phyloP scores from a whole-genome alignment of 2,888 invertebrate genomes.

The Pelosia muscerda region DNA sequence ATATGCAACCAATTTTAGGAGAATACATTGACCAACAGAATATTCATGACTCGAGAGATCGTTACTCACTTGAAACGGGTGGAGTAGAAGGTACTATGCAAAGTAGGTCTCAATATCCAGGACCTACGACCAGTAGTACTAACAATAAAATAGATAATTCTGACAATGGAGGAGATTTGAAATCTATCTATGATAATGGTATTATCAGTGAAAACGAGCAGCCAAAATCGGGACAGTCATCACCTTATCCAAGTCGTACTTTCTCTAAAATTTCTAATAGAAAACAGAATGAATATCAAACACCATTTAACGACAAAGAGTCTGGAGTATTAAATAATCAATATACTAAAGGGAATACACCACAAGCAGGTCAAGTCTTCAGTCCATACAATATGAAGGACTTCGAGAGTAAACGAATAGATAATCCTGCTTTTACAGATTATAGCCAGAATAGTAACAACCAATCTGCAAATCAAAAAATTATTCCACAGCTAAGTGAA shows the following conservation, averaged over 20 bases:
- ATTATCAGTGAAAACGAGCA: neutral
- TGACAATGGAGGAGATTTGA: too few relatives aligned
- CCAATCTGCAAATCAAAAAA: slow-evolving; percentile 12
- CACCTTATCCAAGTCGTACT: neutral
- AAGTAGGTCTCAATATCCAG: neutral
- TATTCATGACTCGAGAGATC: neutral
- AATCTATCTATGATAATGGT: neutral
- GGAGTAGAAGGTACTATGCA: neutral
- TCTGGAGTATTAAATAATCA: neutral
- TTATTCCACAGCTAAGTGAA: slow-evolving; percentile 1
- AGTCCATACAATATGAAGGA: neutral
- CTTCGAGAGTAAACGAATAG: neutral
- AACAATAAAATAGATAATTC: neutral
- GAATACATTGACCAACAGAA: neutral
- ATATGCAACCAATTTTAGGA: neutral
- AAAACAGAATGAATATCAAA: slow-evolving; percentile 1
- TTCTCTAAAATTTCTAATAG: neutral
- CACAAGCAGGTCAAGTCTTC: neutral
- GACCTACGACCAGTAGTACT: neutral
- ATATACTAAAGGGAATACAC: neutral
- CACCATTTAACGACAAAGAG: neutral
- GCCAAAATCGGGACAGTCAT: neutral
- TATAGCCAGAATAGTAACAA: slow-evolving; percentile 12
- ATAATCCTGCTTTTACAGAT: neutral
- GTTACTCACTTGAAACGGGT: neutral